phyloP scores from a whole-genome alignment of 2,888 invertebrate species.

The Catocala fraxini region DNA sequence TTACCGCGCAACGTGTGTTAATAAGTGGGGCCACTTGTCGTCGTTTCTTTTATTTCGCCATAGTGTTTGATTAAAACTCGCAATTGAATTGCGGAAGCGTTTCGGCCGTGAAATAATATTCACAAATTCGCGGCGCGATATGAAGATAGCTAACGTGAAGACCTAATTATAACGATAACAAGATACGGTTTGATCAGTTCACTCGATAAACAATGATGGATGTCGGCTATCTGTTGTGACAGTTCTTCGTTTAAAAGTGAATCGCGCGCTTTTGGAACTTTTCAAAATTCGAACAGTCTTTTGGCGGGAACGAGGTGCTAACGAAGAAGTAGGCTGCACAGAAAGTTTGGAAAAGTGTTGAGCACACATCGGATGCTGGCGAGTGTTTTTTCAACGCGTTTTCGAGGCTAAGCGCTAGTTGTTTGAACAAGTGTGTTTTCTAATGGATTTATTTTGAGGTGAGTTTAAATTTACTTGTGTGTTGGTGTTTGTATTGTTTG shows the following conservation, averaged over 20 bases:
- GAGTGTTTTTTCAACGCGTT: conserved; percentile 87
- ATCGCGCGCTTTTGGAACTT: conserved; percentile 53
- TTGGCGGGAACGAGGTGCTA: conserved; percentile 77
- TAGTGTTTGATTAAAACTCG: conserved; percentile 75
- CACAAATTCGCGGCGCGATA: conserved; percentile 61
- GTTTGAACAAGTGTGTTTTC: conserved; percentile 88
- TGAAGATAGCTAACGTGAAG: conserved; percentile 61
- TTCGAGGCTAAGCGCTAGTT: conserved; percentile 88
- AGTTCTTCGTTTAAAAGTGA: conserved; percentile 51
- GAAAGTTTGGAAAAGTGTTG: conserved; percentile 86
- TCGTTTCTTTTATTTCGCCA: conserved; percentile 75
- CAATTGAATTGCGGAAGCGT: conserved; percentile 76
- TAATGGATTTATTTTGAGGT: conserved; percentile 88
- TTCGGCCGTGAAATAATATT: conserved; percentile 66
- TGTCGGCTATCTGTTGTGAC: conserved; percentile 49
- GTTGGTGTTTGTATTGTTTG: conserved; percentile 87
- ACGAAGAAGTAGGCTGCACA: conserved; percentile 73
- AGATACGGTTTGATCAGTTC: conserved; percentile 59
- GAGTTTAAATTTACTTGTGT: conserved; percentile 87
- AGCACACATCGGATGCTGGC: conserved; percentile 80
- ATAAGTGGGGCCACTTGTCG: conserved; percentile 82
- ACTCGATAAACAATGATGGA: conserved; percentile 48
- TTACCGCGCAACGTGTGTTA: conserved; percentile 85
- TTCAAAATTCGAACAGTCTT: conserved; percentile 58
- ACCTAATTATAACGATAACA: conserved; percentile 63